phyloP scores from a whole-genome alignment of 1,140 invertebrate genomes.

The Cheumatopsyche charites region DNA sequence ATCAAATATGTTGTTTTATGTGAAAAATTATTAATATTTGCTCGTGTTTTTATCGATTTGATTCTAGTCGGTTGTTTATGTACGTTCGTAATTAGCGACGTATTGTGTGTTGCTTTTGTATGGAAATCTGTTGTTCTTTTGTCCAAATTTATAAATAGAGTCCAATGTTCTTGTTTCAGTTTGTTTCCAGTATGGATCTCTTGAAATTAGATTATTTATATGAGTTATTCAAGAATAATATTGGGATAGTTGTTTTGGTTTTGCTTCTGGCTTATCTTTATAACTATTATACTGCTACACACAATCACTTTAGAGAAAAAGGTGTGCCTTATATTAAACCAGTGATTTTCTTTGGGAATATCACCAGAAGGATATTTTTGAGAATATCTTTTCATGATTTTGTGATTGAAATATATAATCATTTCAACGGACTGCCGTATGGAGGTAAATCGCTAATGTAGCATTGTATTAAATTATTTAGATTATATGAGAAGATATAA shows the following conservation, averaged over 20 bases:
- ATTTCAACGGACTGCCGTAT: slow-evolving; percentile 58
- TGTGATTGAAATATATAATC: slow-evolving; percentile 56
- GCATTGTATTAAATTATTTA: too few relatives aligned
- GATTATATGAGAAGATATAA: too few relatives aligned
- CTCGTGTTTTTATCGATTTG: too few relatives aligned
- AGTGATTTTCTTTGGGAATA: slow-evolving; percentile 57
- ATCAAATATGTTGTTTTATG: too few relatives aligned
- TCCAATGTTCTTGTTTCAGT: slow-evolving; percentile 7
- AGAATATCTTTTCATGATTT: slow-evolving; percentile 58
- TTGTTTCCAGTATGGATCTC: slow-evolving; percentile 27
- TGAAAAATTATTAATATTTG: too few relatives aligned
- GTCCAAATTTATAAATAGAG: neutral
- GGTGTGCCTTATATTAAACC: slow-evolving; percentile 56
- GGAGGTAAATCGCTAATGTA: slow-evolving; percentile 60
- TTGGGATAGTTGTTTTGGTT: slow-evolving; percentile 52
- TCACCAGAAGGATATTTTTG: slow-evolving; percentile 53
- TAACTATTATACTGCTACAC: slow-evolving; percentile 55
- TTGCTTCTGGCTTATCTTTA: slow-evolving; percentile 53
- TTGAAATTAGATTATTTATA: slow-evolving; percentile 33
- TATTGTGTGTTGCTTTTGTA: neutral
- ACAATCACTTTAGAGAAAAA: slow-evolving; percentile 56
- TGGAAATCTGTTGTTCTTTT: neutral
- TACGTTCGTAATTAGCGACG: too few relatives aligned
- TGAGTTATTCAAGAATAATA: slow-evolving; percentile 53
- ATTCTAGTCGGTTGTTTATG: too few relatives aligned